phyloP scores from a whole-genome alignment of 1,140 invertebrate species.

The Meloidogyne chitwoodi region DNA sequence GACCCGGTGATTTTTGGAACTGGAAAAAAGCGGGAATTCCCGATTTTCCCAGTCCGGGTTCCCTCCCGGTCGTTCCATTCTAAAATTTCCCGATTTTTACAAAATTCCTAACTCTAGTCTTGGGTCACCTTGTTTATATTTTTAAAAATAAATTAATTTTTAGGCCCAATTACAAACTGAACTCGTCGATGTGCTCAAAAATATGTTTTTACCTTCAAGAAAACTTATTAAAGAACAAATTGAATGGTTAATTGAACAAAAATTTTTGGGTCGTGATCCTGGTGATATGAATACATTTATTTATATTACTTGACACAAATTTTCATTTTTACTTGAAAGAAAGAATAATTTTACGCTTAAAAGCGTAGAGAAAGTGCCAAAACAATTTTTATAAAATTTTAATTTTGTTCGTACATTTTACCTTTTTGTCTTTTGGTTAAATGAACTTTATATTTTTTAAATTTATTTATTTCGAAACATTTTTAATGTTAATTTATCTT shows the following conservation, averaged over 20 bases:
- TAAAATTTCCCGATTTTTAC: too few species aligned
- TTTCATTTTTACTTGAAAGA: background rate
- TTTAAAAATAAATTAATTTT: background rate
- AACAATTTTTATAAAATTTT: background rate
- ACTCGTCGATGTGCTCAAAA: constrained; percentile 93
- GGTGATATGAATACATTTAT: constrained; percentile 46
- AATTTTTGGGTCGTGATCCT: constrained; percentile 77
- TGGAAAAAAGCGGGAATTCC: too few species aligned
- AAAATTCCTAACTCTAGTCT: background rate
- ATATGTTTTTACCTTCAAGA: constrained; percentile 97
- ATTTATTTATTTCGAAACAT: too few species aligned
- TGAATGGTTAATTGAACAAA: constrained; percentile 97
- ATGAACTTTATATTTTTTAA: too few species aligned
- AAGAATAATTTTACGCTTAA: background rate
- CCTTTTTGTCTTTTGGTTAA: too few species aligned
- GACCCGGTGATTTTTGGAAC: too few species aligned
- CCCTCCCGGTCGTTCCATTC: too few species aligned
- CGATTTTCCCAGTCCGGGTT: too few species aligned
- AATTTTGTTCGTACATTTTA: too few species aligned
- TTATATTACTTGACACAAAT: constrained; percentile 40
- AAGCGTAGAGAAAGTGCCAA: background rate
- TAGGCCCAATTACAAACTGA: constrained; percentile 77
- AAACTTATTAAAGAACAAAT: constrained; percentile 99
- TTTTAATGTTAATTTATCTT: too few species aligned
- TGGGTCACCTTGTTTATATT: background rate